Base-by-base conservation (phyloP, 2,888 invertebrate species). In the Clusia tigrina region DNA sequence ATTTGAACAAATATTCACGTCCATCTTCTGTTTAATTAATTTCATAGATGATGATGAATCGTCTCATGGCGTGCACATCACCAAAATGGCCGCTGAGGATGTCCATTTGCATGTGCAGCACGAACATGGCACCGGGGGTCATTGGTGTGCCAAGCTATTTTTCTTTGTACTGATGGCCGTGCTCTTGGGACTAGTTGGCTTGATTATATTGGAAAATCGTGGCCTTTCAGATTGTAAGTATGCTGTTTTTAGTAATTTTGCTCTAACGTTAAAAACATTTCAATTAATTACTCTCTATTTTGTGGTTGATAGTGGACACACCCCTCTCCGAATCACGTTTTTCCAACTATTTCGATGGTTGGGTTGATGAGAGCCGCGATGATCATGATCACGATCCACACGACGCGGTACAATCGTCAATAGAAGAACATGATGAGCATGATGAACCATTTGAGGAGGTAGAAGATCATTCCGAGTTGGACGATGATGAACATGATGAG, bases 81-180 rank as follows among this genome's bases (percentile, higher is more conserved):
- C 81, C 53, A 83, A 83, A 75, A 81, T 83, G 80, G 81, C 87
- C 26, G 87, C 86, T 71, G 91, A 92, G 58, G 92, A 92, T 83
- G 86, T 90, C 65, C 90, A 90, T 73, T 89, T 94, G 77, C 93
- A 94, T 79, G 87, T 93, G 23, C 88, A 91, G 56, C 89, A 90
- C 71, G 92, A 93, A 48, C 89, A 87, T 71, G 89, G 89, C 52
- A 91, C 92, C 17, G 93, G 93, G 51, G 94, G 93, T 32, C 92
- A 93, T 78, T 90, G 92, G 87, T 93, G 92, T 83, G 92, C 93
- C 37, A 93, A 93, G 84, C 86, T 94, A 61, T 87, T 94, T 74
- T 94, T 94, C 83, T 93, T 94, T 78, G 84, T 89, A 1, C 84
- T 94, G 24, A 86, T 94, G 70, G 89, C 89, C 55, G 87, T 90